Conservation (phyloP, 2,113 vertebrate species). For the Sphyrna mokarran region DNA sequence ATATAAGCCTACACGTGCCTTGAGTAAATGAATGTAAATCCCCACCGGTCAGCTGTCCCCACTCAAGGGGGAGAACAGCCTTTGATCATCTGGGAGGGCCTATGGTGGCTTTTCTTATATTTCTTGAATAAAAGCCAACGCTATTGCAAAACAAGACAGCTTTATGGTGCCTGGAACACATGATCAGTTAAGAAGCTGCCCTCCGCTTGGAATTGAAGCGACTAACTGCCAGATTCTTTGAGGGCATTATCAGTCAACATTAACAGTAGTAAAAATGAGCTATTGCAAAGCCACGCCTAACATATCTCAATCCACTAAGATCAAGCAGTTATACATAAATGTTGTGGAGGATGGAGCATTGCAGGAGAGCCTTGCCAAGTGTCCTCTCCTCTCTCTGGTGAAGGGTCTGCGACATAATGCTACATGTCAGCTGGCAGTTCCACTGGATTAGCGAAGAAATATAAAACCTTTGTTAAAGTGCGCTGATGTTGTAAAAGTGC, state of each 20-base stretch:
- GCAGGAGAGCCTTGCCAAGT: not conserved
- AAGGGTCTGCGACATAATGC: not conserved
- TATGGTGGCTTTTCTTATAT: not conserved
- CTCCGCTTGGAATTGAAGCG: conserved; percentile 19
- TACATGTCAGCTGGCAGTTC: not conserved
- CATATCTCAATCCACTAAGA: conserved; percentile 5
- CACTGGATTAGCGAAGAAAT: not conserved
- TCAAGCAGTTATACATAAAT: not conserved
- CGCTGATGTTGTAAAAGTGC: conserved; percentile 10
- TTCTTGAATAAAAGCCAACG: not conserved
- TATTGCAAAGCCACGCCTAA: conserved; percentile 1
- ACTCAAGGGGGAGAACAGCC: too few relatives aligned
- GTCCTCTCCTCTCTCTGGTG: not conserved
- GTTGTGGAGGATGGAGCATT: not conserved
- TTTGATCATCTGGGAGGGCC: too few relatives aligned
- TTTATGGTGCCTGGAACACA: not conserved
- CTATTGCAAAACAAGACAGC: conserved; percentile 21
- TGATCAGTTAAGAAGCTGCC: not conserved
- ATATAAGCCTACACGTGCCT: too few relatives aligned
- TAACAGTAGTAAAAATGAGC: conserved; percentile 19
- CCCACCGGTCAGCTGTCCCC: too few relatives aligned
- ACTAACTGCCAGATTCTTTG: not conserved
- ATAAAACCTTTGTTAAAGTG: not conserved
- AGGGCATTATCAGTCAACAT: not conserved
- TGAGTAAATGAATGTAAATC: too few relatives aligned